Percentiles rank a stretch among this genome's conserved stretches.
These are phyloP conservation scores for Trichomycterus rosablanca DNA, from an alignment of 2,113 vertebrate species.

Conservation along the genomic window DNA sequence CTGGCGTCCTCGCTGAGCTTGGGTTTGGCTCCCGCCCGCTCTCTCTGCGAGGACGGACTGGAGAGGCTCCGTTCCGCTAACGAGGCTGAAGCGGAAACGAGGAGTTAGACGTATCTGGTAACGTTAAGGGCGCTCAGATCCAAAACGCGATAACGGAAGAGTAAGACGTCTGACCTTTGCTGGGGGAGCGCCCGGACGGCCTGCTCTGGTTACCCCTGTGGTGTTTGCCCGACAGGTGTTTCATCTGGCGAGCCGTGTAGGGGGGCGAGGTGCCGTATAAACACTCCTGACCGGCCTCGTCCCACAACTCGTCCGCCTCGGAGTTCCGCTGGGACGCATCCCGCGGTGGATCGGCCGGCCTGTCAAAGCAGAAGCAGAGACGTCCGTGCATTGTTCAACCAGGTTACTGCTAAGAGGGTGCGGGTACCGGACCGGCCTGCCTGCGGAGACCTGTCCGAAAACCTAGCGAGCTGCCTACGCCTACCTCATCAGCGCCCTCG, in stretches of 20 bases:
- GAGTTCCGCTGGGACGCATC: constrained; percentile 65
- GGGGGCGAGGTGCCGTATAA: constrained; percentile 83
- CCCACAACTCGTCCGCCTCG: constrained; percentile 80
- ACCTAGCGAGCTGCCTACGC: no score
- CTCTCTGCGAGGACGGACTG: constrained; percentile 62
- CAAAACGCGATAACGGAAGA: no score
- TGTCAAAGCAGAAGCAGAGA: constrained; percentile 49
- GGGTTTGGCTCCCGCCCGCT: constrained; percentile 69
- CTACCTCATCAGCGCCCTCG: no score
- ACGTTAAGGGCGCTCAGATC: no score
- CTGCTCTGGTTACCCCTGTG: constrained; percentile 72
- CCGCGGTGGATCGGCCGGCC: constrained; percentile 67
- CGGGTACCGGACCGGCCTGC: no score
- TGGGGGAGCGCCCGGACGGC: constrained; percentile 61
- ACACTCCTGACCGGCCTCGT: constrained; percentile 75
- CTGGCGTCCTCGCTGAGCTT: constrained; percentile 78
- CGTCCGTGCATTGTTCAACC: no score
- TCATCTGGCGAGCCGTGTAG: constrained; percentile 86
- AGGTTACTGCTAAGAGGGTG: no score
- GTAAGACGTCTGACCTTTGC: constrained; percentile 69
- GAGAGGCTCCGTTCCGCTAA: constrained; percentile 48
- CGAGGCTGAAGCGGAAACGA: background rate
- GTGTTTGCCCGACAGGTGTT: constrained; percentile 88
- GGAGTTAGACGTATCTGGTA: background rate
- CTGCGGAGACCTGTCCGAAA: no score